These are phyloP conservation scores for Corythaixoides concolor DNA, from an alignment of 2,113 vertebrate species.

Conservation along the genomic window DNA sequence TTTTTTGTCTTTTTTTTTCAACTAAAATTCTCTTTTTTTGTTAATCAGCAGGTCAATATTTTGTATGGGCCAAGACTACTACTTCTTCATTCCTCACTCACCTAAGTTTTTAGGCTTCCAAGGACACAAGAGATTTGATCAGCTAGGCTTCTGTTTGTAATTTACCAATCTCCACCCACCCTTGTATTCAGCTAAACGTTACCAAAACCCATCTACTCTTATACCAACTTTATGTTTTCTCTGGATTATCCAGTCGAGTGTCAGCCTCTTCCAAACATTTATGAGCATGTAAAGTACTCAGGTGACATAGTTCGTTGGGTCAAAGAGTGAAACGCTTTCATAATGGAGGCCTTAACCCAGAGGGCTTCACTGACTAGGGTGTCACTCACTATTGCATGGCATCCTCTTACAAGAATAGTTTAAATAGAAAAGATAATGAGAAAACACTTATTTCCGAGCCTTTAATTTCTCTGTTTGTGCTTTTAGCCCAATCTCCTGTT, in stretches of 20 bases:
- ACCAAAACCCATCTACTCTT: neutral
- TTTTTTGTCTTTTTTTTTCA: neutral
- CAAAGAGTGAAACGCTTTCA: neutral
- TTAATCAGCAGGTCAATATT: neutral
- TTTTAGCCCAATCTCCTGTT: neutral
- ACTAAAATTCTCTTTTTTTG: neutral
- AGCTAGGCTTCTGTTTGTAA: neutral
- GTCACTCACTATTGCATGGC: neutral
- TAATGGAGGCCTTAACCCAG: neutral
- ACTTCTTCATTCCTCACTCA: neutral
- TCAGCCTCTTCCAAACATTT: neutral
- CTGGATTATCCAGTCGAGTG: neutral
- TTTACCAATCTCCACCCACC: neutral
- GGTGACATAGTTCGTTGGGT: neutral
- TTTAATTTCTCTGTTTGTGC: neutral
- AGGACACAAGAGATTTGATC: neutral
- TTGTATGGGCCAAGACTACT: neutral
- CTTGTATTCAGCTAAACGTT: neutral
- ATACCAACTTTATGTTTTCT: neutral
- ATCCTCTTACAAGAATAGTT: neutral
- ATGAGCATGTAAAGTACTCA: neutral
- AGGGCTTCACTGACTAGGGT: neutral
- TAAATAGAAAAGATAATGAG: neutral
- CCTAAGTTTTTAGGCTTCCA: neutral
- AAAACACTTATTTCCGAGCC: neutral